These are phyloP conservation scores for Nannospalax galili DNA, from an alignment of 2,113 vertebrate species.

Conservation along the genomic window DNA sequence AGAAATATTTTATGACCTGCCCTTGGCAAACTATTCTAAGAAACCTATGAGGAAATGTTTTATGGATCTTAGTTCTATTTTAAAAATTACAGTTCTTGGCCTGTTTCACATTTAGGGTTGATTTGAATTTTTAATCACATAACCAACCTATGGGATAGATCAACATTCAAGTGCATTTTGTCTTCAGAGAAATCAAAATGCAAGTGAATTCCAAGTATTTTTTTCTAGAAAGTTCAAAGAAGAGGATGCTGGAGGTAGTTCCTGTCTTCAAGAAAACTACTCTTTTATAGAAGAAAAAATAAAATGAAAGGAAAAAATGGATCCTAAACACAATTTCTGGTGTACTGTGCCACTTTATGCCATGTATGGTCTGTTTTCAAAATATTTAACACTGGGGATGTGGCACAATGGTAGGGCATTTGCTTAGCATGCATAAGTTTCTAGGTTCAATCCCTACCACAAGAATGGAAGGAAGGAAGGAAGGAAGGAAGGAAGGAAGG, in stretches of 20 bases:
- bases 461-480: too few species aligned
- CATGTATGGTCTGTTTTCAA: not conserved
- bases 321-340: not conserved
- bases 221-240: not conserved
- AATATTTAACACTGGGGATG: too few species aligned
- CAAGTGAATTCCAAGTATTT: not conserved
- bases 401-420: too few species aligned
- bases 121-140: too few species aligned
- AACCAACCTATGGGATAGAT: not conserved
- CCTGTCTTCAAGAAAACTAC: too few species aligned
- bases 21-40: not conserved
- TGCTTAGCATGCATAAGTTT: too few species aligned
- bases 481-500: too few species aligned
- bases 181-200: not conserved
- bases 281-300: too few species aligned
- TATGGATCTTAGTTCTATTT: not conserved
- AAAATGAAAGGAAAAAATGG: too few species aligned
- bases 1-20: not conserved
- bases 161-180: not conserved
- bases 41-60: not conserved
- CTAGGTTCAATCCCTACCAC: too few species aligned
- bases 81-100: not conserved
- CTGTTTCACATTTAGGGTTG: slow-evolving; percentile 55
- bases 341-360: too few species aligned
- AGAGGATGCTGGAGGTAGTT: not conserved